Conservation (phyloP, 2,888 invertebrate species). For the Drosophila borealis region DNA sequence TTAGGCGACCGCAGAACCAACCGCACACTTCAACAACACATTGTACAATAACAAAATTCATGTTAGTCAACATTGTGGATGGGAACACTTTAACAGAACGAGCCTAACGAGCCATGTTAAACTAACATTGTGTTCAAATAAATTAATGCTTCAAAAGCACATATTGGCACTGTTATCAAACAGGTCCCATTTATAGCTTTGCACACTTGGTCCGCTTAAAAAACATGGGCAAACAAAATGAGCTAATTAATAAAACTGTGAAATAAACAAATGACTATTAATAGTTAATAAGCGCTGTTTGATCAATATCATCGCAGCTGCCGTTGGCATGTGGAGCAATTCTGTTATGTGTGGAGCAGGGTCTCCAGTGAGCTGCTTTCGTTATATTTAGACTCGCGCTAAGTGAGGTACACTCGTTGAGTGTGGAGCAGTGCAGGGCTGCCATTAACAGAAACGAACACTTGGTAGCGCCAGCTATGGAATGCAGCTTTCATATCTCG, state of each 20-base stretch:
- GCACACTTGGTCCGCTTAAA: too few species aligned
- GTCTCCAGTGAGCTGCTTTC: neutral
- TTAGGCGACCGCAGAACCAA: conserved; percentile 42
- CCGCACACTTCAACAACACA: conserved; percentile 55
- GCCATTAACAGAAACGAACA: neutral
- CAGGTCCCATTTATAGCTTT: rapidly evolving
- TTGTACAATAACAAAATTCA: conserved; percentile 51
- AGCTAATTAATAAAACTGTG: too few species aligned
- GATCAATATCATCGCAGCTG: too few species aligned
- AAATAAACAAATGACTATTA: too few species aligned
- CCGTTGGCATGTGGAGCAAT: neutral
- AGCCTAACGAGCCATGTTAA: conserved; percentile 24
- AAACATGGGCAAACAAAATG: too few species aligned
- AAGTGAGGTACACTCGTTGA: neutral
- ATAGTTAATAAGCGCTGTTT: too few species aligned
- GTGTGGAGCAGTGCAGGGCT: neutral
- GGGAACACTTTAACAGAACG: conserved; percentile 28
- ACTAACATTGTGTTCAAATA: conserved; percentile 16
- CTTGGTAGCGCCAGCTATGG: conserved; percentile 4
- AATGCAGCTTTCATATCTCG: neutral
- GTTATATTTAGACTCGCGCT: neutral
- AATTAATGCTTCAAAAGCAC: conserved; percentile 19
- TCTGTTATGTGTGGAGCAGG: conserved; percentile 13
- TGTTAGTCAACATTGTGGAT: conserved; percentile 22
- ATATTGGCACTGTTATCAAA: conserved; percentile 28